Evolutionary conservation across 2,113 vertebrate species (phyloP).

Genomic region (Callithrix jacchus): DNA sequence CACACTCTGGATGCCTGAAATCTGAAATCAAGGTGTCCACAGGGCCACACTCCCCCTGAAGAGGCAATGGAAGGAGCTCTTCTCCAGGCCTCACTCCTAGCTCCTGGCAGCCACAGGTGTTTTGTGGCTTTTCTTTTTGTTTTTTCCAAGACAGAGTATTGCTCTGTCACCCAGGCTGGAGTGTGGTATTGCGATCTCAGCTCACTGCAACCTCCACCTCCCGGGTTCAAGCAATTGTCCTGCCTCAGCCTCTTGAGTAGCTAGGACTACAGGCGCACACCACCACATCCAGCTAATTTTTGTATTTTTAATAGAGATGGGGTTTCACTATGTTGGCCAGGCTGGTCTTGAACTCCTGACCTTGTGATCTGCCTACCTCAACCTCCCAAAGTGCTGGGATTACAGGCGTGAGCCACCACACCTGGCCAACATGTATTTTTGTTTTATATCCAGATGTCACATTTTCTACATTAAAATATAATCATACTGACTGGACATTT

Average conservation of each 20-base stretch:
- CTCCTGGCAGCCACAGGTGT: not conserved
- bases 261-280: not conserved
- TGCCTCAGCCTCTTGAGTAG: not conserved
- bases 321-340: not conserved
- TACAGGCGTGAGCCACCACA: not conserved
- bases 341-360: not conserved
- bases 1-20: not conserved
- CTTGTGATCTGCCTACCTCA: not conserved
- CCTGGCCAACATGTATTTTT: slow-evolving; percentile 79
- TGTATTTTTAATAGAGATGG: not conserved
- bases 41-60: not conserved
- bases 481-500: slow-evolving; percentile 82
- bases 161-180: not conserved
- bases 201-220: not conserved
- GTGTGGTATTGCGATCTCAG: not conserved
- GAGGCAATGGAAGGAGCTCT: not conserved
- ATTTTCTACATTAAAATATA: slow-evolving; percentile 86
- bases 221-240: not conserved
- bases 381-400: not conserved
- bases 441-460: slow-evolving; percentile 84
- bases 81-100: not conserved
- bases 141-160: not conserved
- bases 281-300: not conserved
- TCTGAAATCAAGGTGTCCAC: not conserved
- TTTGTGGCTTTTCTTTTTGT: not conserved